These are phyloP conservation scores for Pogonophryne albipinna DNA, from an alignment of 2,797 vertebrate species.

Conservation along the genomic window DNA sequence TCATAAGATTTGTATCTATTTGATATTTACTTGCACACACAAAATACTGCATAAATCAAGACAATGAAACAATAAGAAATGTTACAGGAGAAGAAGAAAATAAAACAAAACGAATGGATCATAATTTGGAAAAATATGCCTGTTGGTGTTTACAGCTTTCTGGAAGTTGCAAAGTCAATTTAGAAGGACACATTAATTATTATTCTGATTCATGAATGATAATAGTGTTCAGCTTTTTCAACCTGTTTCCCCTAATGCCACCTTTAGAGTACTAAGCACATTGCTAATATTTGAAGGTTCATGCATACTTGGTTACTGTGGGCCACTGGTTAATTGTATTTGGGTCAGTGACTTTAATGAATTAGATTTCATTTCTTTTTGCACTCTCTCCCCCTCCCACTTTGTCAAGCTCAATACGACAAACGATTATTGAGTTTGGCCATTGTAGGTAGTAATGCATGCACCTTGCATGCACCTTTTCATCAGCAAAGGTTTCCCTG, in stretches of 20 bases:
- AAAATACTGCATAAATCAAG: too few relatives aligned
- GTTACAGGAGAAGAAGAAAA: too few relatives aligned
- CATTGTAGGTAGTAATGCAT: too few relatives aligned
- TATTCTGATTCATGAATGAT: conserved; percentile 53
- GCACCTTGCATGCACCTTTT: too few relatives aligned
- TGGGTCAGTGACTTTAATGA: conserved; percentile 80
- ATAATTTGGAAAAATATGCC: neutral
- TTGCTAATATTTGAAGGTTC: conserved; percentile 77
- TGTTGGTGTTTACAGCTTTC: neutral
- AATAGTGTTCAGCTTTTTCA: conserved; percentile 48
- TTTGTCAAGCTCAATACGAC: conserved; percentile 71
- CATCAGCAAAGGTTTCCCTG: too few relatives aligned
- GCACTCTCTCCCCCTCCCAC: conserved; percentile 38
- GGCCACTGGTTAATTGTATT: conserved; percentile 76
- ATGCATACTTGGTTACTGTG: conserved; percentile 71
- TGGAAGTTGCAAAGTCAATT: conserved; percentile 32
- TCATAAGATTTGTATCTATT: neutral
- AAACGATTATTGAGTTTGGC: too few relatives aligned
- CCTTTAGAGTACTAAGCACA: conserved; percentile 57
- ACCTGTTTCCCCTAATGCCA: conserved; percentile 47
- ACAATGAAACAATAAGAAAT: too few relatives aligned
- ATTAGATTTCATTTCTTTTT: conserved; percentile 72
- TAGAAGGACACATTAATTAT: conserved; percentile 39
- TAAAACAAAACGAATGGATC: too few relatives aligned
- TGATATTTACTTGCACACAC: conserved; percentile 1